Base-by-base conservation (phyloP, 1,140 invertebrate species). In the Coelopa frigida region DNA sequence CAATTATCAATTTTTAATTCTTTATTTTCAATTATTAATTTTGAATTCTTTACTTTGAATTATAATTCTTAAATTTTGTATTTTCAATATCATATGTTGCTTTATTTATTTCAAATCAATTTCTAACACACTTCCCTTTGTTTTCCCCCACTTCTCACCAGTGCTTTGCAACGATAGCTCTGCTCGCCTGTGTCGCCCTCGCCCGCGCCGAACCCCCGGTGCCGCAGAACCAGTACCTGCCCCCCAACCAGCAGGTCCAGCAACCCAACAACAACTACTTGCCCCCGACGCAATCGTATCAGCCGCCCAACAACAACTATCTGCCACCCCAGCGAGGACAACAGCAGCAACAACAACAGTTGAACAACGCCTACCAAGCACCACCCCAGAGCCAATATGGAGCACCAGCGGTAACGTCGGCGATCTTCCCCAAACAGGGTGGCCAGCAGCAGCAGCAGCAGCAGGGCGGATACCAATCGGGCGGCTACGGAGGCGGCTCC, bases 151-250 rank as follows among this genome's bases (percentile, higher is more conserved):
- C 35, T 5, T 14, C 39, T 33, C 15, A 10, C 1, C 36, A 67
- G 63, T 59, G 58, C 62, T 67, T 67, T 54, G 59, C 62, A 48
- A 63, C 63, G 31, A 61, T 67, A 47, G 62, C 63, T 40, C 39
- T 67, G 50, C 55, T 67, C 48, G 63, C 57, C 45, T 67, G 63
- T 44, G 51, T 65, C 47, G 53, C 64, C 24, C 52, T 64, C 46
- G 63, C 55, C 14, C 53, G 52, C 21, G 65, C 61, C 31, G 73
- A 75, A 54, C 73, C 70, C 6, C 73, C 71, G 61, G 60, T 64
- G 27, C 74, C 74, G 43, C 70, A 73, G 42, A 74, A 68, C 47
- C 72, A 75, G 50, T 78, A 78, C 55, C 67, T 78, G 39, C 76
- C 76, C 2, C 70, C 73, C 44, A 76, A 75, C 44, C 65, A 65